A percentile compares a stretch with the other conserved stretches of the same genome.
phyloP scores from a whole-genome alignment of 2,888 invertebrate species.

The Chaetogeoica ovagalla region DNA sequence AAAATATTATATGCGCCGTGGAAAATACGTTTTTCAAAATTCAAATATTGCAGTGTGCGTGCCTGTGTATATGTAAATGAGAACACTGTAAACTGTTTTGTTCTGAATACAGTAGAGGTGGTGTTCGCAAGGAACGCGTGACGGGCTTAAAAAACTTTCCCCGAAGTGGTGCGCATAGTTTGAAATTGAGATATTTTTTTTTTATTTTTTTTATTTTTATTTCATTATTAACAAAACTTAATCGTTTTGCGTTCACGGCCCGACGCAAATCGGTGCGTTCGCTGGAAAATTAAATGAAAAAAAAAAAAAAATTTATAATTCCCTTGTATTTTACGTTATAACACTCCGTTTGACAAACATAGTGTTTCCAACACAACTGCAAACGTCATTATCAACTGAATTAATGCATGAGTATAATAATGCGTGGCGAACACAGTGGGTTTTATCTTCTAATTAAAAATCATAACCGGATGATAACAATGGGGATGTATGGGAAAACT shows the following conservation, averaged over 20 bases:
- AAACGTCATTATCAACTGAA: conserved; percentile 40
- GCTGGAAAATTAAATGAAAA: background rate
- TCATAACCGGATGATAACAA: conserved; percentile 30
- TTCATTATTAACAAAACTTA: conserved; percentile 4
- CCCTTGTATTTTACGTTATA: conserved; percentile 15
- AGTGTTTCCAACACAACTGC: conserved; percentile 31
- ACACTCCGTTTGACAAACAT: conserved; percentile 38
- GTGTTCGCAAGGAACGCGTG: no score
- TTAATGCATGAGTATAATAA: conserved; percentile 31
- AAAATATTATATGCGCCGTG: no score
- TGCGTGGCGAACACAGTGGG: background rate
- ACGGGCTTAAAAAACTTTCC: no score
- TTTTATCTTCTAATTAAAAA: conserved; percentile 46
- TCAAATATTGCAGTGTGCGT: no score
- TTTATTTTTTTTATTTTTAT: background rate
- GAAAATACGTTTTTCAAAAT: no score
- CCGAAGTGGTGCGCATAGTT: no score
- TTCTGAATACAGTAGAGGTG: no score
- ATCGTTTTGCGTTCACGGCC: background rate
- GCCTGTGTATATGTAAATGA: no score
- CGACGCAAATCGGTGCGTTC: background rate
- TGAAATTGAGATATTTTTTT: no score
- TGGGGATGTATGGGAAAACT: conserved; percentile 31
- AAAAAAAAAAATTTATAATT: conserved; percentile 34
- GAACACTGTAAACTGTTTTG: no score